These are phyloP conservation scores for Lobophora halterata DNA, from an alignment of 2,888 invertebrate species.

Conservation along the genomic window DNA sequence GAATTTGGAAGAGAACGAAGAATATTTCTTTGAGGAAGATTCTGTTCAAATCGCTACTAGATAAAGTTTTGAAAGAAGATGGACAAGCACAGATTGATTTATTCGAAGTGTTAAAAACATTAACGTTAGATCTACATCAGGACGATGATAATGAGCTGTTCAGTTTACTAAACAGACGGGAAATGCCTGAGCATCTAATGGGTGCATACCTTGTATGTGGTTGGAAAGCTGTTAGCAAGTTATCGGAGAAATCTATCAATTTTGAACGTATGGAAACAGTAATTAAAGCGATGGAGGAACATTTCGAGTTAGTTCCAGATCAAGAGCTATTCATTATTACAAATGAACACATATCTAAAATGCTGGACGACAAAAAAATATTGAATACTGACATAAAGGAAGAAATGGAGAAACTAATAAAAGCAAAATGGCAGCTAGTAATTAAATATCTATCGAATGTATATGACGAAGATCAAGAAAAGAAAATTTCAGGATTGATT, in stretches of 20 bases:
- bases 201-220: conserved; percentile 23
- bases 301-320: conserved; percentile 5
- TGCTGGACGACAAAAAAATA: conserved; percentile 17
- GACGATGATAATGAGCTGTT: conserved; percentile 50
- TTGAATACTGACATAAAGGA: conserved; percentile 1
- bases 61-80: conserved; percentile 33
- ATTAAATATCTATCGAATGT: conserved; percentile 11
- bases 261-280: conserved; percentile 9
- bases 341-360: conserved; percentile 12
- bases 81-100: conserved; percentile 32
- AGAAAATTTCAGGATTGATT: conserved; percentile 7
- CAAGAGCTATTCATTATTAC: conserved; percentile 11
- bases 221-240: conserved; percentile 19
- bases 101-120: conserved; percentile 41
- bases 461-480: conserved; percentile 7
- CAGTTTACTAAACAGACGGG: conserved; percentile 21
- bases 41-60: conserved; percentile 42
- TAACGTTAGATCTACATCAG: conserved; percentile 42
- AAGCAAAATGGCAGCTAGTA: conserved; percentile 19
- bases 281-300: conserved; percentile 5
- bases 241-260: conserved; percentile 12
- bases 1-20: conserved; percentile 47
- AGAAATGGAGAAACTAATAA: conserved; percentile 1
- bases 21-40: conserved; percentile 47
- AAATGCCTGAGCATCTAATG: conserved; percentile 2